Evolutionary conservation across 2,113 vertebrate genomes (phyloP), one percentile per base, ranked within the genome.

Genomic region (Solea solea): DNA sequence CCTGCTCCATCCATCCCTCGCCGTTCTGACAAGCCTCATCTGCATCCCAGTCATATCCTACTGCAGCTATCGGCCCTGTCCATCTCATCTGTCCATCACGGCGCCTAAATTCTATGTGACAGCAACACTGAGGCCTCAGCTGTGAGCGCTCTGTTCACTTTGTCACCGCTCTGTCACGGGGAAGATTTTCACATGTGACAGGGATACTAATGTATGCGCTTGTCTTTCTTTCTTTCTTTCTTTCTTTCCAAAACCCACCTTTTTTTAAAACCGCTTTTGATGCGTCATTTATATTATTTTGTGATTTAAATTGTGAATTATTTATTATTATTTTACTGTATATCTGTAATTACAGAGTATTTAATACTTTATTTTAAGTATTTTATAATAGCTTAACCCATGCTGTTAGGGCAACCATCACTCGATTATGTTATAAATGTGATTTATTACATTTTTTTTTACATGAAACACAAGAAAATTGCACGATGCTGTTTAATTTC

Each of bases 51-150:
- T 78, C 87, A 67, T 84, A 80, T 86, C 83, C 88, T 63, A 70
- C 81, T 88, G 88, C 86, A 80, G 76, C 82, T 92, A 91, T 92
- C 86, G 77, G 72, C 75, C 78, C 68, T 10, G 77, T 92, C 81
- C 84, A 91, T 89, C 88, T 89, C 83, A 88, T 85, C 87, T 82
- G 89, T 88, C 86, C 82, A 82, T 92, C 90, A 89, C 54, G 10
- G 62, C 9, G 70, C 54, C 69, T 74, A 67, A 76, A 86, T 58
- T 74, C 80, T 28, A 21, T 73, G 78, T 74, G 81, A 84, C 61
- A 67, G 83, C 72, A 60, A 73, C 81, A 72, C 73, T 81, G 42
- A 89, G 89, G 88, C 81, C 85, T 87, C 90, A 91, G 88, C 89
- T 91, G 91, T 64, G 86, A 80, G 50, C 78, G 0, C 68, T 80